Conservation (phyloP, 2,888 invertebrate species). For the Drosophila cognata region DNA sequence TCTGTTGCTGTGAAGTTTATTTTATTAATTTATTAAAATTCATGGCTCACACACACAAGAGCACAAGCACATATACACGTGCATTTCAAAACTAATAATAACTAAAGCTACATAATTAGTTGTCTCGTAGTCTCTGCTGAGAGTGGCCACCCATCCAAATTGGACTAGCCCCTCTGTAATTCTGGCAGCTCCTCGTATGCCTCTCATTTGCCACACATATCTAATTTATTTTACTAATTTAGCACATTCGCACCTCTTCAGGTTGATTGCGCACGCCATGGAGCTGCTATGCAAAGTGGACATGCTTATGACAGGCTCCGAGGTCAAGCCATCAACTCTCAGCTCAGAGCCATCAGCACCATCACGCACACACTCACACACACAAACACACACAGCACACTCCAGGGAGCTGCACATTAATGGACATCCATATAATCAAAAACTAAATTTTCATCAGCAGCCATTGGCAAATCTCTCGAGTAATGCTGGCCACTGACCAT, state of each 20-base stretch:
- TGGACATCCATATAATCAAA: constrained; percentile 80
- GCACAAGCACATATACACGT: constrained; percentile 2
- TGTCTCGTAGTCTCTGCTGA: constrained; percentile 50
- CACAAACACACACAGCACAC: constrained; percentile 38
- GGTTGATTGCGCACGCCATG: constrained; percentile 60
- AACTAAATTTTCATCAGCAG: constrained; percentile 66
- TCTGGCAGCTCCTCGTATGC: not conserved
- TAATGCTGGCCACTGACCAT: not conserved
- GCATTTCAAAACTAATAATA: constrained; percentile 71
- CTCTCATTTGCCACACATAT: constrained; percentile 54
- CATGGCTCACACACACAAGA: constrained; percentile 51
- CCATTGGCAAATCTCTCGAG: constrained; percentile 53
- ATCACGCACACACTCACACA: constrained; percentile 7
- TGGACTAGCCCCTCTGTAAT: not conserved
- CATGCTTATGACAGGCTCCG: constrained; percentile 28
- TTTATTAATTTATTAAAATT: constrained; percentile 79
- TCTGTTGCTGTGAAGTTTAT: constrained; percentile 56
- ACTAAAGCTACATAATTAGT: constrained; percentile 74
- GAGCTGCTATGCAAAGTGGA: constrained; percentile 50
- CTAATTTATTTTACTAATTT: constrained; percentile 79
- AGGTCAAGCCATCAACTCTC: constrained; percentile 44
- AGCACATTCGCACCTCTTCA: constrained; percentile 71
- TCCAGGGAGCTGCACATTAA: constrained; percentile 73
- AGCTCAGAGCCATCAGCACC: constrained; percentile 30
- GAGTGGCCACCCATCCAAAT: constrained; percentile 22